Percentiles rank a stretch among this genome's conserved stretches.
Conservation (phyloP, 1,140 invertebrate species). For the Chironomus striatipennis region DNA sequence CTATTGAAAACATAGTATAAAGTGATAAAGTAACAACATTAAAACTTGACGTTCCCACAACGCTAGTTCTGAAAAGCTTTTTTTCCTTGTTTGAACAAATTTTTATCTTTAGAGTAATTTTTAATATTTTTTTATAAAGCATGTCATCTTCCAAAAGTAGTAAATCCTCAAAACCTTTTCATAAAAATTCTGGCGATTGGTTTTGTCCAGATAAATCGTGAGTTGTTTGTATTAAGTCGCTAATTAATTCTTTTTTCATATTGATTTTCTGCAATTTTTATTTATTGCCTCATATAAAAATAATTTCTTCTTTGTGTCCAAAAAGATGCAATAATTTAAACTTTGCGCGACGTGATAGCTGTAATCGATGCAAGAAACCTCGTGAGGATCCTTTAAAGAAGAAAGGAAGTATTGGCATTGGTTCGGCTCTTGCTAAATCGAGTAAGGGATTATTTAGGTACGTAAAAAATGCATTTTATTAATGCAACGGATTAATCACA, state of each 20-base stretch:
- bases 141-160: not conserved
- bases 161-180: slow-evolving; percentile 17
- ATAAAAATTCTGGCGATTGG: not conserved
- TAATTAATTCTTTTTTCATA: not conserved
- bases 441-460: slow-evolving; percentile 83
- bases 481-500: not conserved
- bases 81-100: no score
- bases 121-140: not conserved
- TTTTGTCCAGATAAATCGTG: slow-evolving; percentile 16
- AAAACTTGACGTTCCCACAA: no score
- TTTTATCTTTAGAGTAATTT: no score
- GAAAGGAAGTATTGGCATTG: slow-evolving; percentile 93
- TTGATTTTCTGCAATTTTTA: not conserved
- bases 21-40: no score
- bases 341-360: slow-evolving; percentile 80
- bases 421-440: slow-evolving; percentile 96
- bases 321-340: slow-evolving; percentile 86
- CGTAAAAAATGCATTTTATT: not conserved
- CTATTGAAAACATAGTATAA: no score
- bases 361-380: slow-evolving; percentile 81
- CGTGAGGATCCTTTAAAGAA: slow-evolving; percentile 60
- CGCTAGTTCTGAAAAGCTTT: no score
- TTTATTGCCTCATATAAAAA: not conserved
- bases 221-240: not conserved
- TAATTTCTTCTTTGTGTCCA: not conserved